Conservation (phyloP, 2,113 vertebrate species). For the Dryoscopus gambensis region DNA sequence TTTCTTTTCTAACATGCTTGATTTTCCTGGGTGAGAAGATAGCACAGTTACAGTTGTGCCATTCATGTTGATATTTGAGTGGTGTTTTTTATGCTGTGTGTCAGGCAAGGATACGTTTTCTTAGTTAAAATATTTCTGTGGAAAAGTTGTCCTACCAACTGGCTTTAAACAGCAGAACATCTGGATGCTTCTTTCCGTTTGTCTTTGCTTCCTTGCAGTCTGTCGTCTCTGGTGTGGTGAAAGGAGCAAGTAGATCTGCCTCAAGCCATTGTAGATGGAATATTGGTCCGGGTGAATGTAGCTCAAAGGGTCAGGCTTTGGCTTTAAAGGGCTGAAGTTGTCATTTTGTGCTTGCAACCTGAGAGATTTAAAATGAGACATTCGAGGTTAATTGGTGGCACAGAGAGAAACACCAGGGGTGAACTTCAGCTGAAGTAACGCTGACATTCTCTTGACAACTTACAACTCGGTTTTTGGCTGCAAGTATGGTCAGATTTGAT, state of each 20-base stretch:
- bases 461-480: rapidly evolving
- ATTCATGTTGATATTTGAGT: rapidly evolving
- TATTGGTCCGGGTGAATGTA: background rate
- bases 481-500: background rate
- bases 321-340: background rate
- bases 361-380: background rate
- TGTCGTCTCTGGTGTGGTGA: background rate
- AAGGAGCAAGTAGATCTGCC: background rate
- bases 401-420: background rate
- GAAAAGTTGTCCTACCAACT: background rate
- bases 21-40: background rate
- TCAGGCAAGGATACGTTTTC: background rate
- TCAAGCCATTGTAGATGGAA: background rate
- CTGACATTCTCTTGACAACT: rapidly evolving
- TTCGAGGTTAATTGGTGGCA: rapidly evolving
- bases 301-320: background rate
- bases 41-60: background rate
- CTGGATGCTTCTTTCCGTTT: background rate
- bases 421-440: background rate
- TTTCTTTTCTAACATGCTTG: background rate
- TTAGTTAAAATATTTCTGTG: background rate
- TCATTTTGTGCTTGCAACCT: background rate
- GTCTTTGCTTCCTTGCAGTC: background rate
- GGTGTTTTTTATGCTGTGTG: background rate
- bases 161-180: background rate